phyloP scores from a whole-genome alignment of 2,113 vertebrate species.

The Sterna hirundo region DNA sequence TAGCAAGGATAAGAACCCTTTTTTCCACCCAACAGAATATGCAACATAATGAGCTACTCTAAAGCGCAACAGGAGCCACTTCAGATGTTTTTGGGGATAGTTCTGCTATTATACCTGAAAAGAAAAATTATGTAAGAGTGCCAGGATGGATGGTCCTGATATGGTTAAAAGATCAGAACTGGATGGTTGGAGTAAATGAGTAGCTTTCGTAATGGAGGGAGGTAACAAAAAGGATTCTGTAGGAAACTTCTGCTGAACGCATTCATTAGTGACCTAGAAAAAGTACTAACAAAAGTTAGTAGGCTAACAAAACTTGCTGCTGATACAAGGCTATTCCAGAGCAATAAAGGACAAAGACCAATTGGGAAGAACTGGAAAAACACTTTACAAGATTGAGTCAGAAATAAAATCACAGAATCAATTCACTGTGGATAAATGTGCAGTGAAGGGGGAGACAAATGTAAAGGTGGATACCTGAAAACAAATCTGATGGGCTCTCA shows the following conservation, averaged over 20 bases:
- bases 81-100: neutral
- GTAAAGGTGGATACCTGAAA: neutral
- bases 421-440: neutral
- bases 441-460: neutral
- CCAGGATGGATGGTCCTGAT: neutral
- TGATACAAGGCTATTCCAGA: neutral
- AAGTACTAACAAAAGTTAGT: neutral
- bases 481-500: neutral
- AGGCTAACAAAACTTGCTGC: neutral
- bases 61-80: neutral
- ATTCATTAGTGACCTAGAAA: neutral
- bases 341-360: neutral
- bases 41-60: neutral
- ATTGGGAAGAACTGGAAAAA: neutral
- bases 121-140: neutral
- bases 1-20: neutral
- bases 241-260: neutral
- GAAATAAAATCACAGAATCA: neutral
- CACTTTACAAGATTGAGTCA: neutral
- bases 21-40: neutral
- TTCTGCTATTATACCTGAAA: neutral
- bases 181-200: neutral
- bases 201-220: neutral
- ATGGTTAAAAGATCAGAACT: neutral
- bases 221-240: neutral